Evolutionary conservation across 2,797 vertebrate species (phyloP), one percentile per base, ranked within the genome.

Genomic region (Rhinogobio ventralis): DNA sequence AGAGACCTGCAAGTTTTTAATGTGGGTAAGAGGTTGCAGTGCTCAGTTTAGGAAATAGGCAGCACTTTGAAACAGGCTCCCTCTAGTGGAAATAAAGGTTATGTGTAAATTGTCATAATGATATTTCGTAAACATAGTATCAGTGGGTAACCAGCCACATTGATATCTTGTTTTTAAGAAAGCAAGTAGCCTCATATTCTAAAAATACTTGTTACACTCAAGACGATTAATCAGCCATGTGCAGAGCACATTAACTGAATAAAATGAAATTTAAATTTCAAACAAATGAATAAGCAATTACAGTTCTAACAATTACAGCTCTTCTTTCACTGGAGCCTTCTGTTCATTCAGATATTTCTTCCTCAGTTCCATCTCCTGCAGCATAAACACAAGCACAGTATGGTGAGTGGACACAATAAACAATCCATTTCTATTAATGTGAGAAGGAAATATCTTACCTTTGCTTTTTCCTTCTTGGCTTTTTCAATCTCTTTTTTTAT

Each of bases 401-500:
- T 57, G 4, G 62, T 53, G 5, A 45, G 69, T 30, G 13, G 42
- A 36, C 46, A 66, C 6, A 57, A 17, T 75, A 3, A 69, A 82
- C 23, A 83, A 83, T 25, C 15, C 1, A 55, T 9, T 28, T 42
- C 1, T 71, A 49, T 30, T 25, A 13, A n/a, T 67, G 20, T 25
- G 39, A 72, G 7, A 86, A 68, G 57, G 23, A 42, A 1, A 53
- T 23, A 33, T 23, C 45, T 87, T 84, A 96, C 78, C 92, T 90
- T 92, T 82, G 95, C 95, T 95, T 95, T 93, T 73, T 95, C 85
- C 80, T 83, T 88, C 86, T 91, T 93, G 49, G 79, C 91, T 86
- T 90, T 91, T 86, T 93, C 90, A 86, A 95, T 92, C 85, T 97
- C 94, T 74, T 93, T 91, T 86, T 97, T 95, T 75, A 98, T 81